Base-by-base conservation (phyloP, 2,888 invertebrate species). In the Tuta absoluta region DNA sequence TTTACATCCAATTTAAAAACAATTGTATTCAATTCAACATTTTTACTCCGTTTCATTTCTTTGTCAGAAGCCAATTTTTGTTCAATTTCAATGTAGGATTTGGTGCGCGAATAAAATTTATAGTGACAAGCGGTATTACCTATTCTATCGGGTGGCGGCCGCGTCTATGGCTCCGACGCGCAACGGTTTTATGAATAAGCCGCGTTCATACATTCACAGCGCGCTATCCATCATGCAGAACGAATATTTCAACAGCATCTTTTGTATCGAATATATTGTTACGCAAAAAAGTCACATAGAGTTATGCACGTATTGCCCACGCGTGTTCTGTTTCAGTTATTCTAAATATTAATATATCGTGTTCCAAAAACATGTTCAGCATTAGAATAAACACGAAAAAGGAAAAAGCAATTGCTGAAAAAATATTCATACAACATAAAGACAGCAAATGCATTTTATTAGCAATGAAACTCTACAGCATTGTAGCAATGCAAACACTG, bases 21-120 rank as follows among this genome's bases (percentile, higher is more conserved):
- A 51, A 23, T 23, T 1, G 33, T 8, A 21, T 51, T 51, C 21
- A 10, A 23, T 21, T 28, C 28, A 4, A 56, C 7, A 23, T 56
- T 56, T 56, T 56, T 24, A 12, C n/a, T 56, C 56, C 10, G n/a
- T 56, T 56, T 56, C 8, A 2, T 57, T 59, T 41, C 23, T 41
- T 59, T 59, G 59, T 59, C 23, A 23, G 41, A 5, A 23, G 59
- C 41, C 59, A 59, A 59, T 59, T 38, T 38, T 53, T 37, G 28
- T 58, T 58, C 58, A 38, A 41, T 59, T 59, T 14, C 59, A 37
- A 14, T 58, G 58, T 41, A 23, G 59, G 12, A 41, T 59, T 59
- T 59, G 12, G 58, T 19, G 33, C 23, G 59, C 21, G 38, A 33
- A 41, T 59, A 41, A 59, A 59, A 59, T 59, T 49, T 49, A 59